Percentiles rank a stretch among this genome's conserved stretches.
phyloP scores from a whole-genome alignment of 2,797 vertebrate species.

The Nannoperca obscura region DNA sequence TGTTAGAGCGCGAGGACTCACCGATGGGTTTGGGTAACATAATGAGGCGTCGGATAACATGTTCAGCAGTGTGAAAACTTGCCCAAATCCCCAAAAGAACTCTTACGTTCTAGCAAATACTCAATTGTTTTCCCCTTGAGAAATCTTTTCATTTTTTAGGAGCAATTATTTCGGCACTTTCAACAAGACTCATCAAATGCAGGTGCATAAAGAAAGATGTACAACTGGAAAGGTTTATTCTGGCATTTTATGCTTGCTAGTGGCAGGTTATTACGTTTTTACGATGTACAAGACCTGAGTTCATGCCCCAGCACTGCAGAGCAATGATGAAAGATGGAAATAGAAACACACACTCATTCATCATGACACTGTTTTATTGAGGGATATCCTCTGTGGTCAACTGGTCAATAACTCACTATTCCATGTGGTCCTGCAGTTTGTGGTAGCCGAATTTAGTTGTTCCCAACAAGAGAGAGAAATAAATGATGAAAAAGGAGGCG shows the following conservation, averaged over 20 bases:
- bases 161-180: constrained; percentile 5
- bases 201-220: constrained; percentile 9
- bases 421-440: constrained; percentile 37
- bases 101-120: background rate
- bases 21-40: background rate
- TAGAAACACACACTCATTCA: constrained; percentile 56
- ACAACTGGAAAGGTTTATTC: constrained; percentile 35
- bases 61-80: background rate
- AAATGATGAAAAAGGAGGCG: constrained; percentile 25
- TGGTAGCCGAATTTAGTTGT: constrained; percentile 37
- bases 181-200: constrained; percentile 14
- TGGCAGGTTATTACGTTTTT: constrained; percentile 60
- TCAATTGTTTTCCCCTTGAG: background rate
- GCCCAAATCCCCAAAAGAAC: background rate
- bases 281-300: constrained; percentile 19
- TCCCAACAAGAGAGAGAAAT: constrained; percentile 28
- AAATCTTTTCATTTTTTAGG: background rate
- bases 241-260: constrained; percentile 35
- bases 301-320: constrained; percentile 33
- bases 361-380: constrained; percentile 73
- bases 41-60: background rate
- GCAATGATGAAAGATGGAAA: constrained; percentile 50
- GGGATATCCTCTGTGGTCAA: constrained; percentile 58
- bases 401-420: constrained; percentile 65
- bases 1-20: background rate